Evolutionary conservation across 2,797 vertebrate genomes (phyloP).

Genomic region (Myotis planiceps): DNA sequence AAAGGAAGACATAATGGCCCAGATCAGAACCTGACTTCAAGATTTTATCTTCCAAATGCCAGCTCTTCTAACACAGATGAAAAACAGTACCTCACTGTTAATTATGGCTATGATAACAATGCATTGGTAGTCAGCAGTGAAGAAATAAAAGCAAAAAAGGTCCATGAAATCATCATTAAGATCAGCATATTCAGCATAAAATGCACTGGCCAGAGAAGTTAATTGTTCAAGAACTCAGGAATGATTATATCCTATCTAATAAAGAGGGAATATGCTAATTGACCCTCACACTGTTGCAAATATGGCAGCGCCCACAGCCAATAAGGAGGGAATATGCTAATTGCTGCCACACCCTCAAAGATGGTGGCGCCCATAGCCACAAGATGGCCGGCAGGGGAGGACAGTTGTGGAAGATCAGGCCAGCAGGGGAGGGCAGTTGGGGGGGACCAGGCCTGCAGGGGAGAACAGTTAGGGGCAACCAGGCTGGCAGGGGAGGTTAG

Average conservation of each 20-base stretch:
- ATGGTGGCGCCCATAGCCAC: too few relatives aligned
- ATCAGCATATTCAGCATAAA: neutral
- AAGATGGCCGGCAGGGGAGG: too few relatives aligned
- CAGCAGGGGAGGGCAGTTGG: too few relatives aligned
- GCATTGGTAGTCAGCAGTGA: neutral
- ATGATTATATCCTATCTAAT: neutral
- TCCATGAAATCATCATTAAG: neutral
- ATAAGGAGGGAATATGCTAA: too few relatives aligned
- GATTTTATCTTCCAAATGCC: constrained; percentile 12
- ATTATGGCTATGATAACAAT: neutral
- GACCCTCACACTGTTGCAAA: too few relatives aligned
- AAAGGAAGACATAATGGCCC: neutral
- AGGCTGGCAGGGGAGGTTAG: too few relatives aligned
- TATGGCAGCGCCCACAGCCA: too few relatives aligned
- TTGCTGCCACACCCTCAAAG: too few relatives aligned
- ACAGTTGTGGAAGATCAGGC: too few relatives aligned
- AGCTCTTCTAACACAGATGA: neutral
- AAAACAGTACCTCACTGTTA: neutral
- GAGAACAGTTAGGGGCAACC: too few relatives aligned
- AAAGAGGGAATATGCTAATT: too few relatives aligned
- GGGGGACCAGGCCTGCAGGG: too few relatives aligned
- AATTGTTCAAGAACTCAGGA: constrained; percentile 7
- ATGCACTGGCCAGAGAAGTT: neutral
- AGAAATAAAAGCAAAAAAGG: constrained; percentile 10
- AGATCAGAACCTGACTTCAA: neutral